Base-by-base conservation (phyloP, 1,140 invertebrate species). In the Cephus cinctus region DNA sequence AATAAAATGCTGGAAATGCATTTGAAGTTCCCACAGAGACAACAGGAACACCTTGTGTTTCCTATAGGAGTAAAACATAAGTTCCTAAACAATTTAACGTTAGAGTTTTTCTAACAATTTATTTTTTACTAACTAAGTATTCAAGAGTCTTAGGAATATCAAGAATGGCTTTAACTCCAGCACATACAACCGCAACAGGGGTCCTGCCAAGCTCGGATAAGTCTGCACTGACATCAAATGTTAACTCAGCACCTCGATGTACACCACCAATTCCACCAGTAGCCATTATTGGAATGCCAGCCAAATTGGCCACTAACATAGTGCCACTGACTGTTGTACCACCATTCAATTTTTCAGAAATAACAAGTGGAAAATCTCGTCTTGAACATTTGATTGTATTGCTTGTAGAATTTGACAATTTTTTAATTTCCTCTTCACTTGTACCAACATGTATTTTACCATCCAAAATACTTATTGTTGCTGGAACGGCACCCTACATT, bases 291-390 rank as follows among this genome's bases (percentile, higher is more conserved):
- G 83, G 79, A 63, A 99, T 96, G 5, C 87, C 88, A 21, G 86
- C 85, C 53, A 80, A 72, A 31, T 92, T 78, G 2, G 95, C 89
- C 9, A 90, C 79, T 8, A 94, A 77, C 77, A 98, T 89, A 3
- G 97, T 99, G 4, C 88, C 94, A 4, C 95, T 89, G 1, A 99
- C 96, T 0, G 97, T 99, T 0, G 96, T 99, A 2, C 96, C 96
- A 5, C 96, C 97, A 78, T 87, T 86, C 21, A 86, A 63, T 46
- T 80, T 76, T 67, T 84, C 75, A n/a, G 86, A 83, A 6, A 92
- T 52, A 16, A 88, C 83, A 59, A 83, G 86, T 1, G 92, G 82
- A 20, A 98, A 79, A 78, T 98, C 96, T 49, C 95, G 78, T 35
- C 89, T 75, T 0, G 96, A 98, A 48, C 73, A 71, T 50, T 76